Evolutionary conservation across 2,888 invertebrate species (phyloP).

Genomic region (Steromphala cineraria): DNA sequence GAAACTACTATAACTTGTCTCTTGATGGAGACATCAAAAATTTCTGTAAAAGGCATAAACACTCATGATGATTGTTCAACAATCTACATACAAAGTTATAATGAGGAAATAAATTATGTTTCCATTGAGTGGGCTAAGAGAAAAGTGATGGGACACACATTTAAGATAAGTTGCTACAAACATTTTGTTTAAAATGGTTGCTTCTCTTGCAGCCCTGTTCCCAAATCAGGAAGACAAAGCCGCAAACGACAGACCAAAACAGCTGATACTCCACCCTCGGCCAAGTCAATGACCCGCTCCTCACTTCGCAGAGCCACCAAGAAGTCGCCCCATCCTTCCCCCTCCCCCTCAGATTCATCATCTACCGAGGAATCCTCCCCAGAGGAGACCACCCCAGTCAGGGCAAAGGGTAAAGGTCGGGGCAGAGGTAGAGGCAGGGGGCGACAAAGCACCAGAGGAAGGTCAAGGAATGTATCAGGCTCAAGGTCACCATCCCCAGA

Average conservation of each 20-base stretch:
- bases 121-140: no score
- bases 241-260: slow-evolving; percentile 3
- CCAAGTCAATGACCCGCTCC: background rate
- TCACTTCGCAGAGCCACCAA: background rate
- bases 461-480: background rate
- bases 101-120: no score
- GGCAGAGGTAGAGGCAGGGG: background rate
- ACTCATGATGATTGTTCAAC: no score
- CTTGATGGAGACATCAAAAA: no score
- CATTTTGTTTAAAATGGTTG: background rate
- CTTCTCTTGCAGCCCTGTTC: background rate
- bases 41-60: no score
- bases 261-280: background rate
- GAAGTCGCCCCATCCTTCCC: background rate
- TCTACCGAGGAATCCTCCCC: background rate
- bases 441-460: background rate
- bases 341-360: background rate
- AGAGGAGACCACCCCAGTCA: background rate
- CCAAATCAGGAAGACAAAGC: background rate
- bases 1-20: no score
- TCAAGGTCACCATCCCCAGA: slow-evolving; percentile 7
- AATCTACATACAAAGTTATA: no score
- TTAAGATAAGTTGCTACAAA: background rate
- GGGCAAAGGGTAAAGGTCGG: background rate
- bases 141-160: no score